Percentiles rank a stretch among this genome's conserved stretches.
phyloP scores from a whole-genome alignment of 2,888 invertebrate species.

The Linnaemya vulpina region DNA sequence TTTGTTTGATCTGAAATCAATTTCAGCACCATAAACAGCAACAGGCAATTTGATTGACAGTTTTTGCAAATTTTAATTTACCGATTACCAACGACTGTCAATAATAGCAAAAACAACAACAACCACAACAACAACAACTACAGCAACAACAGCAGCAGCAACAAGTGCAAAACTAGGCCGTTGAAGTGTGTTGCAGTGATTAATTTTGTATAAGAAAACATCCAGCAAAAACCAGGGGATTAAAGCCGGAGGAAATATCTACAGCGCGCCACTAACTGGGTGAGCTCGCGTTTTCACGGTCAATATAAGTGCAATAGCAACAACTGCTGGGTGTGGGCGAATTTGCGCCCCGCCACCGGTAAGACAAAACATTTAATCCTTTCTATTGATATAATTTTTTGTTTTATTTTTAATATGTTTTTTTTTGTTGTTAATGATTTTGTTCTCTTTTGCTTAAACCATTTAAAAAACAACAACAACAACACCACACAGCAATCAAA shows the following conservation, averaged over 20 bases:
- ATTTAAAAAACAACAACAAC: conserved; percentile 34
- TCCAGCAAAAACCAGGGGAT: conserved; percentile 39
- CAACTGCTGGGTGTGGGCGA: conserved; percentile 84
- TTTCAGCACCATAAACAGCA: conserved; percentile 58
- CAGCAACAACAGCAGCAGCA: conserved; percentile 22
- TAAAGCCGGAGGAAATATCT: conserved; percentile 63
- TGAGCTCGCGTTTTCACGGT: conserved; percentile 77
- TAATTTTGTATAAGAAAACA: background rate
- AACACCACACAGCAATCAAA: conserved; percentile 35
- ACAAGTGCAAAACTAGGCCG: conserved; percentile 43
- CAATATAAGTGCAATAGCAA: conserved; percentile 84
- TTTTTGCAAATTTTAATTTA: conserved; percentile 55
- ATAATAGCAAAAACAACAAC: background rate
- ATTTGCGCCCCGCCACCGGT: conserved; percentile 84
- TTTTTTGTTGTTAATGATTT: conserved; percentile 24
- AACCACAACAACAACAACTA: background rate
- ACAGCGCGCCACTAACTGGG: conserved; percentile 79
- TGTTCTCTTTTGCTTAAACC: conserved; percentile 10
- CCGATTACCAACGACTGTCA: conserved; percentile 14
- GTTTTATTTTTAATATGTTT: conserved; percentile 10
- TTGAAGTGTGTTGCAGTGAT: background rate
- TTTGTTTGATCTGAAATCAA: conserved; percentile 21
- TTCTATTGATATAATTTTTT: conserved; percentile 20
- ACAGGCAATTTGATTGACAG: conserved; percentile 38
- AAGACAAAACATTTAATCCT: conserved; percentile 74